These are phyloP conservation scores for Cynocephalus volans DNA, from an alignment of 2,113 vertebrate genomes.

Conservation along the genomic window DNA sequence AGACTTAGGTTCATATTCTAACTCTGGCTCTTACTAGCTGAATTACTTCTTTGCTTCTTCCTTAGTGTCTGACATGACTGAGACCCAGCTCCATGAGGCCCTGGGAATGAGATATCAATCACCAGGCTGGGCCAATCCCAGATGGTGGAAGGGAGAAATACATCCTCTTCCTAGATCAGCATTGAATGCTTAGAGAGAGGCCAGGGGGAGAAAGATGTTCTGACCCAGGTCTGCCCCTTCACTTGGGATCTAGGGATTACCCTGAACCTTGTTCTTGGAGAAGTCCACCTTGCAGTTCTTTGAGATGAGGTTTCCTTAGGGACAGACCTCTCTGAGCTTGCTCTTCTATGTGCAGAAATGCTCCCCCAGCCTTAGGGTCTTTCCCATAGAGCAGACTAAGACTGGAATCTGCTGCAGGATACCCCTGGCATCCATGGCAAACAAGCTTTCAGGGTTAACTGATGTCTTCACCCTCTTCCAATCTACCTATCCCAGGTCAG, in stretches of 20 bases:
- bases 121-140: background rate
- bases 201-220: background rate
- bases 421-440: background rate
- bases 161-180: background rate
- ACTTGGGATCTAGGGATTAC: background rate
- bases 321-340: background rate
- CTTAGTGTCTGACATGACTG: background rate
- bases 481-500: background rate
- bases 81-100: background rate
- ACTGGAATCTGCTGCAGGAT: background rate
- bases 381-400: background rate
- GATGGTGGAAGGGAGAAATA: background rate
- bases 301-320: background rate
- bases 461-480: background rate
- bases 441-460: background rate
- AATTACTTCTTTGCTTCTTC: background rate
- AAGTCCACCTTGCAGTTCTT: background rate
- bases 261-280: background rate
- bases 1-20: conserved; percentile 37
- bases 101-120: background rate
- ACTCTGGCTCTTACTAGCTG: background rate
- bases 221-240: background rate
- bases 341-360: background rate
- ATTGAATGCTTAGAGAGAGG: background rate
- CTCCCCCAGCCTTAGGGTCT: background rate